A percentile compares a stretch with the other conserved stretches of the same genome.
phyloP scores from a whole-genome alignment of 2,113 vertebrate species.

The Apaloderma vittatum region DNA sequence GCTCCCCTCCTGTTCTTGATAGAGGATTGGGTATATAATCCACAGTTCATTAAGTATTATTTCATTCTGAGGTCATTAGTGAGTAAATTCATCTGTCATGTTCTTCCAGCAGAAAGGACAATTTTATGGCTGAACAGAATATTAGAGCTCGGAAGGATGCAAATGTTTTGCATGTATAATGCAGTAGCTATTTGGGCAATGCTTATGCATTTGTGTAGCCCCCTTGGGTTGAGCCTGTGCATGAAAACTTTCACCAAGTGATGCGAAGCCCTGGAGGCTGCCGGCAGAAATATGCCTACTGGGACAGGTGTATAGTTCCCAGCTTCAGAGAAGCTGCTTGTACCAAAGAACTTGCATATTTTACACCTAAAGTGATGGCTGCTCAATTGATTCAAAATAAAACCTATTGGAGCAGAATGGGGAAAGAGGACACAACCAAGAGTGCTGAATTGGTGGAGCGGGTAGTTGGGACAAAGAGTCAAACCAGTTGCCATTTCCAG shows the following conservation, averaged over 20 bases:
- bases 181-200: not conserved
- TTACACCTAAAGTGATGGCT: not conserved
- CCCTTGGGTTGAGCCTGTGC: not conserved
- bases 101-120: constrained; percentile 24
- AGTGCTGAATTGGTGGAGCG: accelerated
- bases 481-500: not conserved
- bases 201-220: not conserved
- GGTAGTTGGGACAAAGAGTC: not conserved
- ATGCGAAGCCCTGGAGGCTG: not conserved
- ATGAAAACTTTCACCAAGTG: not conserved
- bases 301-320: not conserved
- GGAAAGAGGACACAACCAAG: not conserved
- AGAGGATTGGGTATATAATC: not conserved
- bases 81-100: constrained; percentile 1
- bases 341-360: not conserved
- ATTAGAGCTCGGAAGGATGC: not conserved
- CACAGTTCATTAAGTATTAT: not conserved
- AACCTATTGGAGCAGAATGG: not conserved
- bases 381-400: not conserved
- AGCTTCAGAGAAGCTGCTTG: not conserved
- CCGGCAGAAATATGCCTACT: not conserved
- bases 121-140: constrained; percentile 44
- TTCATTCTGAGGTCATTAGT: constrained; percentile 1
- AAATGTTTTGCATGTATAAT: not conserved
- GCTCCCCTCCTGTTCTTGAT: not conserved